phyloP scores from a whole-genome alignment of 1,140 invertebrate genomes.

The Idris sp. region DNA sequence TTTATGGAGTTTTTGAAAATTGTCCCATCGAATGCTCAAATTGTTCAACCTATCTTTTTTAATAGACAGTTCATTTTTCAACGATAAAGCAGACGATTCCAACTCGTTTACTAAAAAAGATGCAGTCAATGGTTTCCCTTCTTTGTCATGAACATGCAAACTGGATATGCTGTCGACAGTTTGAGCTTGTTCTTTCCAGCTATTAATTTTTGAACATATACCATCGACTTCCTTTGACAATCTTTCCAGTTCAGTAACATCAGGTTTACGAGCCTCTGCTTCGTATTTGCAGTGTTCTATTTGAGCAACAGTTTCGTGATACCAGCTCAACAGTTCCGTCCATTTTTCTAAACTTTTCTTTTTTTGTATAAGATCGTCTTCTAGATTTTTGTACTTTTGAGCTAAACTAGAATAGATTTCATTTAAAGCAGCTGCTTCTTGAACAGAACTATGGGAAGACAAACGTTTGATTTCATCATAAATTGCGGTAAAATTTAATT shows the following conservation, averaged over 20 bases:
- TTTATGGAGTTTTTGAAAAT: constrained; percentile 83
- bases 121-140: constrained; percentile 84
- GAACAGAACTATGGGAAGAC: constrained; percentile 82
- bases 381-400: constrained; percentile 86
- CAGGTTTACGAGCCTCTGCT: constrained; percentile 85
- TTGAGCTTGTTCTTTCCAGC: constrained; percentile 84
- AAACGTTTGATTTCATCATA: constrained; percentile 90
- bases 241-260: constrained; percentile 82
- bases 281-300: constrained; percentile 89
- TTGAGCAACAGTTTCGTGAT: constrained; percentile 88
- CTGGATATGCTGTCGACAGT: constrained; percentile 84
- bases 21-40: constrained; percentile 83
- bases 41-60: constrained; percentile 84
- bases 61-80: constrained; percentile 82
- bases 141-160: constrained; percentile 83
- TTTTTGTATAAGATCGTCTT: constrained; percentile 86
- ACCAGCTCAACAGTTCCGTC: constrained; percentile 89
- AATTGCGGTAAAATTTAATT: constrained; percentile 84
- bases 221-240: constrained; percentile 84
- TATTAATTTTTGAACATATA: constrained; percentile 82
- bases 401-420: constrained; percentile 86
- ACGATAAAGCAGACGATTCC: constrained; percentile 82
- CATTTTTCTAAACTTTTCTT: constrained; percentile 88
- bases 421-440: constrained; percentile 85
- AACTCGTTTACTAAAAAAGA: constrained; percentile 84